Evolutionary conservation across 64 coral and sea anemone genomes (phyloP).

Genomic region (Montipora cactus): DNA sequence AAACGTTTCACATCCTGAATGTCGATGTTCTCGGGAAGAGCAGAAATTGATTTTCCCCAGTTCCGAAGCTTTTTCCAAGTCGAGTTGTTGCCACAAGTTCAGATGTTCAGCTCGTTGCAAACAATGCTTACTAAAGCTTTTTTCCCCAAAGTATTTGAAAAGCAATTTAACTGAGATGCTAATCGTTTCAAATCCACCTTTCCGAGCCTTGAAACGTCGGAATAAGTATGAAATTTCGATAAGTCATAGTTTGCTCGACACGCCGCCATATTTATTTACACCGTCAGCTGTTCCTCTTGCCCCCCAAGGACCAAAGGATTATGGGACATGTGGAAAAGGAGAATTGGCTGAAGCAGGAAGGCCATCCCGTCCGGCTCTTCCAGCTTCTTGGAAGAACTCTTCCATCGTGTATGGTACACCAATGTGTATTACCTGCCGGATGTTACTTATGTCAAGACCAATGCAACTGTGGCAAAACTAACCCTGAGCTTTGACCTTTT

Average conservation of each 20-base stretch:
- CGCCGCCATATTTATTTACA: neutral
- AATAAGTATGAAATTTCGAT: neutral
- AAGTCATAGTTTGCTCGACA: neutral
- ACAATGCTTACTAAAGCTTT: conserved; percentile 46
- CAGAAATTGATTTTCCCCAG: conserved; percentile 17
- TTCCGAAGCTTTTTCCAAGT: conserved; percentile 34
- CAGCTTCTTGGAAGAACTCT: too few species aligned
- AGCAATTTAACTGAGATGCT: conserved; percentile 21
- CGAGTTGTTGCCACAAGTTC: conserved; percentile 19
- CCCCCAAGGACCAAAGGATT: neutral
- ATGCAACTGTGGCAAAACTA: too few species aligned
- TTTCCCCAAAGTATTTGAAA: conserved; percentile 9
- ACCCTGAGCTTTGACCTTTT: too few species aligned
- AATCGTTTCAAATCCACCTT: neutral
- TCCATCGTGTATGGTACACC: too few species aligned
- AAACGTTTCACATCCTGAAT: conserved; percentile 44
- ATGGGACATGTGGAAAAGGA: neutral
- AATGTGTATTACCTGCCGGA: too few species aligned
- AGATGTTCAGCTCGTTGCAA: conserved; percentile 48
- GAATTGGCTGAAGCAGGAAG: too few species aligned
- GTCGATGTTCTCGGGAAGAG: conserved; percentile 32
- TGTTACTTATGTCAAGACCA: too few species aligned
- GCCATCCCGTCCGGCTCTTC: too few species aligned
- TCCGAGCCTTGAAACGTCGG: neutral
- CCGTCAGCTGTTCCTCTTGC: neutral